Evolutionary conservation across 2,888 invertebrate genomes (phyloP), one percentile per base, ranked within the genome.

Genomic region (Tiliacea citrago): DNA sequence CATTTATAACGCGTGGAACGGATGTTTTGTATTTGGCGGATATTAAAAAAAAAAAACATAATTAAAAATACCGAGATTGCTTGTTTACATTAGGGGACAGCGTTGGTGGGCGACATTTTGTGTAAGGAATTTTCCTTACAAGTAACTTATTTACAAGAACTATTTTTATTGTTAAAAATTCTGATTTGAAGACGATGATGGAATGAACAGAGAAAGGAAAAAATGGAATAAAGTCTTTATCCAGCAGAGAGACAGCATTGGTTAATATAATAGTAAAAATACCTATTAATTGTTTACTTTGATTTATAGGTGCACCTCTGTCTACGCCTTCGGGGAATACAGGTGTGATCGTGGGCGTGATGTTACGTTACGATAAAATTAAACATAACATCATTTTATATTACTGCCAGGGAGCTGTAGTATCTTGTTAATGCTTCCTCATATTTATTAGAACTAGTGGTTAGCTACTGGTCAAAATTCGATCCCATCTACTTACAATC

Each of bases 1-100:
- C 93, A 91, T 93, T 93, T 94, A 93, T 92, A 92, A 91, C 91
- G 90, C 91, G 90, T 86, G 89, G 87, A 91, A 86, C 92, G 93
- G 93, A 93, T 93, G 92, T 92, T 93, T 92, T 92, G 92, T 92
- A 88, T 91, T 92, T 91, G 89, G 82, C 80, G 81, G 83, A 85
- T 83, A 83, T 85, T 79, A 78, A 83, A 78, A 83, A 86, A 76
- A 83, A 81, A 81, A 81, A 51, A 39, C 72, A 70, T 84, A 82
- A 82, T 82, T 82, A 82, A 82, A 79, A 81, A 81, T 75, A 29
- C 67, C 65, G 70, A 80, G 75, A 83, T 79, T 81, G 69, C 69
- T 83, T 83, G 69, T 84, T 70, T 68, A 75, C 80, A 75, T 81
- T 79, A 70, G n/a, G 60, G 58, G 51, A 74, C 63, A 57, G 24